phyloP scores from a whole-genome alignment of 1,140 invertebrate genomes.

The Drosophila varians region DNA sequence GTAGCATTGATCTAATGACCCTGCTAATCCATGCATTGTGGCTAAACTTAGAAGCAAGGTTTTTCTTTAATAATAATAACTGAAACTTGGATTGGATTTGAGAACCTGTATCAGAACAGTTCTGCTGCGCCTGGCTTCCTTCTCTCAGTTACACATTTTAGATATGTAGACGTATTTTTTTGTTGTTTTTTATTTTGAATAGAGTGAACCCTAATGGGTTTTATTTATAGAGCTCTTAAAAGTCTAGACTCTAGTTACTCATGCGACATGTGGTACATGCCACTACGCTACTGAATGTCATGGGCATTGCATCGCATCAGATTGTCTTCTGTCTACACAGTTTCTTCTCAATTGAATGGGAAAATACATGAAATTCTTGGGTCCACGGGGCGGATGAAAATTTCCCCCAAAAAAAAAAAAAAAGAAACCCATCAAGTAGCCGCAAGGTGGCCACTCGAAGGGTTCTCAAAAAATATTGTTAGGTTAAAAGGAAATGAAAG shows the following conservation, averaged over 20 bases:
- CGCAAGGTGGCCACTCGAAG: neutral
- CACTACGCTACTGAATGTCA: neutral
- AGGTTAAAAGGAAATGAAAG: too few relatives aligned
- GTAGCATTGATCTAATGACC: constrained; percentile 4
- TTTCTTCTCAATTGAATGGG: neutral
- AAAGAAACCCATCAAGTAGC: too few relatives aligned
- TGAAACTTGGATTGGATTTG: constrained; percentile 3
- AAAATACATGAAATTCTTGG: neutral
- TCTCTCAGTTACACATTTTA: neutral
- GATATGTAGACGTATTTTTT: too few relatives aligned
- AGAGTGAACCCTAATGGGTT: constrained; percentile 12
- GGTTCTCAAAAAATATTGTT: neutral
- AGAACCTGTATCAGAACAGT: constrained; percentile 23
- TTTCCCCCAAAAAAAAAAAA: neutral
- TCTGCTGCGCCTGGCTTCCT: constrained; percentile 37
- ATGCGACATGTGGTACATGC: neutral
- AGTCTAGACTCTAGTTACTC: neutral
- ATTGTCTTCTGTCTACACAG: neutral
- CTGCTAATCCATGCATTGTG: constrained; percentile 25
- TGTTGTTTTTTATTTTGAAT: neutral
- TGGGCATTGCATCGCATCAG: neutral
- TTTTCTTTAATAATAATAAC: constrained; percentile 34
- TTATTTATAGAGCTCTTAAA: neutral
- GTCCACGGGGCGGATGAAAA: neutral
- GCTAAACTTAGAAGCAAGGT: constrained; percentile 25